Evolutionary conservation across 2,113 vertebrate species (phyloP).

Genomic region (Perca flavescens): DNA sequence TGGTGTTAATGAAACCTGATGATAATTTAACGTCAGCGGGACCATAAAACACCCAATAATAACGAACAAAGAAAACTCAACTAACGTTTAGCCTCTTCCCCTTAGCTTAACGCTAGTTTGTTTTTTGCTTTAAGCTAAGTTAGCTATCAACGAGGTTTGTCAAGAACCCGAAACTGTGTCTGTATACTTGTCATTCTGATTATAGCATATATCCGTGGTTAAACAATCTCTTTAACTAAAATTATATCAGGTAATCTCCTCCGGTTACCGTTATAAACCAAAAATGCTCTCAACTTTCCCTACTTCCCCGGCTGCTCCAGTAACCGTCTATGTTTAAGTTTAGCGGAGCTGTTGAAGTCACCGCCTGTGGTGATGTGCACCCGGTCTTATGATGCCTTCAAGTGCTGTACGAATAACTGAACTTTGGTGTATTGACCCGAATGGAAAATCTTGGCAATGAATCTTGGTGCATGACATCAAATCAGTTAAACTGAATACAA

Average conservation of each 20-base stretch:
- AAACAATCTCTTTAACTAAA: neutral
- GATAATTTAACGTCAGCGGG: neutral
- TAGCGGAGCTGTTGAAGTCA: slow-evolving; percentile 46
- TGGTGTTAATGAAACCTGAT: neutral
- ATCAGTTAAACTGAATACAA: neutral
- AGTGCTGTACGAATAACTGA: neutral
- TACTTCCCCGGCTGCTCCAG: neutral
- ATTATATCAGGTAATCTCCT: neutral
- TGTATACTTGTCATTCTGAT: slow-evolving; percentile 40
- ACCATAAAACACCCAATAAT: neutral
- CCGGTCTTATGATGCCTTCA: slow-evolving; percentile 56
- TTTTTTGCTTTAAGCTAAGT: slow-evolving; percentile 8
- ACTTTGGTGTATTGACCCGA: neutral
- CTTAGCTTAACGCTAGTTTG: neutral
- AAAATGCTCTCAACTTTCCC: neutral
- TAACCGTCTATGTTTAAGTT: slow-evolving; percentile 20
- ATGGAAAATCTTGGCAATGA: neutral
- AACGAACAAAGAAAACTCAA: neutral
- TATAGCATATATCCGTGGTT: neutral
- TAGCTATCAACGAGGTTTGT: slow-evolving; percentile 12
- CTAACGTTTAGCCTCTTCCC: too few species aligned
- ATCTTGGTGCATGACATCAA: neutral
- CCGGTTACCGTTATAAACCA: neutral
- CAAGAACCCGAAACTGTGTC: slow-evolving; percentile 11
- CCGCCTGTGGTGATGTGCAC: slow-evolving; percentile 45